Evolutionary conservation across 1,140 invertebrate genomes (phyloP).

Genomic region (Ruditapes philippinarum): DNA sequence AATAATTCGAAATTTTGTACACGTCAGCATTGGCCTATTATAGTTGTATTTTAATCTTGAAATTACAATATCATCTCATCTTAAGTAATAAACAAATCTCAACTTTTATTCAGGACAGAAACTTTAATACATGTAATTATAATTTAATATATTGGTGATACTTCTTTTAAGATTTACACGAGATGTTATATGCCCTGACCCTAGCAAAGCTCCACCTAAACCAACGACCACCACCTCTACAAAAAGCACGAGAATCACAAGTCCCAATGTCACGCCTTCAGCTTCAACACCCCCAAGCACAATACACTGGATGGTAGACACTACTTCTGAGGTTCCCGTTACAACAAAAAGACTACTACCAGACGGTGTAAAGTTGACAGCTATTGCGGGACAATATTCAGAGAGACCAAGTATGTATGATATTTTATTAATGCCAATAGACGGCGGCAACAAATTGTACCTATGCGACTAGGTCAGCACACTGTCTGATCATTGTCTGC

Average conservation of each 20-base stretch:
- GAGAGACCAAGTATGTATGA: conserved; percentile 35
- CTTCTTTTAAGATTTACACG: conserved; percentile 21
- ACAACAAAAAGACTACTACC: conserved; percentile 12
- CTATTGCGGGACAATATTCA: conserved; percentile 22
- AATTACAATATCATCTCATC: too few relatives aligned
- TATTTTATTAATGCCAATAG: too few relatives aligned
- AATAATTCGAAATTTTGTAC: too few relatives aligned
- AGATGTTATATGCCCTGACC: conserved; percentile 35
- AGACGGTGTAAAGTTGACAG: conserved; percentile 13
- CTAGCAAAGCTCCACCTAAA: conserved; percentile 32
- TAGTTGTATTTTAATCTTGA: too few relatives aligned
- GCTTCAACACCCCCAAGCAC: background rate
- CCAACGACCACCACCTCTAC: background rate
- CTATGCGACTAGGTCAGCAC: too few relatives aligned
- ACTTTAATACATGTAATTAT: too few relatives aligned
- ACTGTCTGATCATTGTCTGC: too few relatives aligned
- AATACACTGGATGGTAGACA: background rate
- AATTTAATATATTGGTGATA: too few relatives aligned
- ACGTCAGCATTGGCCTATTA: too few relatives aligned
- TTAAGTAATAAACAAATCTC: too few relatives aligned
- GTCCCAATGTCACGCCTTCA: background rate
- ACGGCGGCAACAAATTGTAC: too few relatives aligned
- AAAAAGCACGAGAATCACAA: background rate
- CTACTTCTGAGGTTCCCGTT: background rate
- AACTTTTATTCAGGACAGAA: too few relatives aligned